phyloP scores from a whole-genome alignment of 1,140 invertebrate genomes.

The Rhyacophila brunnea region DNA sequence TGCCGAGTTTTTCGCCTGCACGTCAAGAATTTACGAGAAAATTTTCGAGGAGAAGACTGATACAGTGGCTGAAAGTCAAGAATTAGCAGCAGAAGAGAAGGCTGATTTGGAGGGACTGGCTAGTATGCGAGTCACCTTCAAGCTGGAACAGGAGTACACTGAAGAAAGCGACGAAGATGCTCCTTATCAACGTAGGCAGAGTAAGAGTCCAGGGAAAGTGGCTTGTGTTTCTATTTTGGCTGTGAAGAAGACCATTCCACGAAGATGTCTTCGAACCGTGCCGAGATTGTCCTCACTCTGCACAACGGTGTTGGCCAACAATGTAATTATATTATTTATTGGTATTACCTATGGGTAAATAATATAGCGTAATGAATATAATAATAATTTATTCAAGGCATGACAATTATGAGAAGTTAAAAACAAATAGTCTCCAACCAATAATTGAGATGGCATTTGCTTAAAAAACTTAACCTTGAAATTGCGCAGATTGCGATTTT shows the following conservation, averaged over 20 bases:
- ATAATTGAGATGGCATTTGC: too few relatives aligned
- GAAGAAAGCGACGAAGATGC: slow-evolving; percentile 29
- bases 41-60: background rate
- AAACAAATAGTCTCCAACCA: too few relatives aligned
- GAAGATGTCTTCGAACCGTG: slow-evolving; percentile 16
- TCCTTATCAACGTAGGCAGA: slow-evolving; percentile 29
- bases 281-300: slow-evolving; percentile 28
- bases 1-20: background rate
- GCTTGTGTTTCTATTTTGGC: slow-evolving; percentile 26
- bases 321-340: slow-evolving; percentile 28
- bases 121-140: slow-evolving; percentile 34
- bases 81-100: background rate
- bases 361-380: too few relatives aligned
- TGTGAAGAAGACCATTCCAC: slow-evolving; percentile 21
- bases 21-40: background rate
- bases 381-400: too few relatives aligned
- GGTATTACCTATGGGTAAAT: too few relatives aligned
- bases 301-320: slow-evolving; percentile 32
- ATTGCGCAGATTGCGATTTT: too few relatives aligned
- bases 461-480: too few relatives aligned
- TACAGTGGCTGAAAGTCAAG: background rate
- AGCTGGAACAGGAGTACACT: slow-evolving; percentile 17
- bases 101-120: background rate
- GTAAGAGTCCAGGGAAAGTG: slow-evolving; percentile 10
- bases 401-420: too few relatives aligned